Conservation (phyloP, 2,888 invertebrate genomes). For the Siphlonurus alternatus region DNA sequence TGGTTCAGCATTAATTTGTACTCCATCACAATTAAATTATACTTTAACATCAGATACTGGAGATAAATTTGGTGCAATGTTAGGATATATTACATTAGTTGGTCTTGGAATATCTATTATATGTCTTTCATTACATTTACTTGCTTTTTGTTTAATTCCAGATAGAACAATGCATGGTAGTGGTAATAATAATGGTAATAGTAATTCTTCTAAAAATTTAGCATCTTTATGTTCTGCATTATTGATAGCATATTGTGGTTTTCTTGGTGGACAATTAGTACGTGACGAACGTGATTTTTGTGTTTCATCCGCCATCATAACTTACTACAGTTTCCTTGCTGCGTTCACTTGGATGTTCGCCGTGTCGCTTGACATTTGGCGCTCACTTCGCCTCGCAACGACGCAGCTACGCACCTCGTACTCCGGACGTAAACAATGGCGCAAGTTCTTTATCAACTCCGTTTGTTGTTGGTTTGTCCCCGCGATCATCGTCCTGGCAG, state of each 20-base stretch:
- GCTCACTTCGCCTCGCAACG: conserved; percentile 28
- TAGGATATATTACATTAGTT: conserved; percentile 28
- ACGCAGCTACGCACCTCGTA: conserved; percentile 25
- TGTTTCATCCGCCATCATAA: conserved; percentile 25
- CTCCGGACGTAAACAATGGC: conserved; percentile 24
- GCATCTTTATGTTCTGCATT: conserved; percentile 31
- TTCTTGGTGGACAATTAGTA: conserved; percentile 26
- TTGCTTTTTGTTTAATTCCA: conserved; percentile 28
- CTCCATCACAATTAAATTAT: neutral
- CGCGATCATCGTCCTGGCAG: conserved; percentile 22
- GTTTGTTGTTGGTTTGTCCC: conserved; percentile 28
- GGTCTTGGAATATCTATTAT: conserved; percentile 30
- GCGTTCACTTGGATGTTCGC: conserved; percentile 37
- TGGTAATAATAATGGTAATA: neutral
- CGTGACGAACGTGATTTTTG: conserved; percentile 18
- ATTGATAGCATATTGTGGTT: conserved; percentile 29
- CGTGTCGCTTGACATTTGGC: conserved; percentile 32
- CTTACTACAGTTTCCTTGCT: conserved; percentile 32
- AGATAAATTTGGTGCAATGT: conserved; percentile 15
- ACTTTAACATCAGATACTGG: neutral
- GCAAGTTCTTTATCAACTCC: conserved; percentile 27
- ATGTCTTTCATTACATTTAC: conserved; percentile 28
- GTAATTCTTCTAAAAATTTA: conserved; percentile 30
- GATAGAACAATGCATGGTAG: neutral
- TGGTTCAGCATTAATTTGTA: neutral